Percentiles rank a stretch among this genome's conserved stretches.
These are phyloP conservation scores for Enteromius afrohamiltoni DNA, from an alignment of 2,797 vertebrate genomes.

Conservation along the genomic window DNA sequence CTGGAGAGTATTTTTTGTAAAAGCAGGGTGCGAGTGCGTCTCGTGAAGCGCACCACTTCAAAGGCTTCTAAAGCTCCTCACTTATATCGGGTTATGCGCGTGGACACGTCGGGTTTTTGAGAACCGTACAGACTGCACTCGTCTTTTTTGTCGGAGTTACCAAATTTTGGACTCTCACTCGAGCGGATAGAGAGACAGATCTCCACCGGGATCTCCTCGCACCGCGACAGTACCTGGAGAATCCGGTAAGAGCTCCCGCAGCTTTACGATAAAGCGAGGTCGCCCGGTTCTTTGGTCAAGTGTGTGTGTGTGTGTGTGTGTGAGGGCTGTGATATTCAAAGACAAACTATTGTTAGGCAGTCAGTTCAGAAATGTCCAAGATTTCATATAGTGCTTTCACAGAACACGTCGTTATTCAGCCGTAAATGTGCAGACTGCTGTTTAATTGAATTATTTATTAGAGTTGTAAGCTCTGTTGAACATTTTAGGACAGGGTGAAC, in stretches of 20 bases:
- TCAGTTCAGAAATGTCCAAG: constrained; percentile 22
- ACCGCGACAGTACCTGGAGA: constrained; percentile 75
- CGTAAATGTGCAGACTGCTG: constrained; percentile 20
- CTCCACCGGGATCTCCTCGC: constrained; percentile 86
- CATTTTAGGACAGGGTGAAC: constrained; percentile 29
- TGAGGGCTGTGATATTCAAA: not conserved
- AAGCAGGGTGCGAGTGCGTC: constrained; percentile 26
- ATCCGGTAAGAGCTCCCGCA: constrained; percentile 81
- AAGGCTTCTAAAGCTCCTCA: constrained; percentile 20
- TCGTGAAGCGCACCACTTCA: constrained; percentile 8
- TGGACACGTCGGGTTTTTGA: constrained; percentile 13
- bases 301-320: not conserved
- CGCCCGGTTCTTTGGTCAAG: constrained; percentile 29
- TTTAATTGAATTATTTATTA: constrained; percentile 41
- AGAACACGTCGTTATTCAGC: constrained; percentile 30
- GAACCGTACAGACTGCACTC: constrained; percentile 6
- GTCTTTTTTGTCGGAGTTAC: constrained; percentile 48
- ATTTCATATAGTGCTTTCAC: constrained; percentile 14
- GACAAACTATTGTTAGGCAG: constrained; percentile 27
- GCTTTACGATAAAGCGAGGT: constrained; percentile 4
- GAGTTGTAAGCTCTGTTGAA: constrained; percentile 19
- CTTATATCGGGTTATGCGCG: constrained; percentile 26
- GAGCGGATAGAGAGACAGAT: constrained; percentile 75
- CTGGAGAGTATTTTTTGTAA: constrained; percentile 30
- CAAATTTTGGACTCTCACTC: constrained; percentile 28